A percentile compares a stretch with the other conserved stretches of the same genome.
These are phyloP conservation scores for Episyrphus balteatus DNA, from an alignment of 1,140 invertebrate genomes.

Conservation along the genomic window DNA sequence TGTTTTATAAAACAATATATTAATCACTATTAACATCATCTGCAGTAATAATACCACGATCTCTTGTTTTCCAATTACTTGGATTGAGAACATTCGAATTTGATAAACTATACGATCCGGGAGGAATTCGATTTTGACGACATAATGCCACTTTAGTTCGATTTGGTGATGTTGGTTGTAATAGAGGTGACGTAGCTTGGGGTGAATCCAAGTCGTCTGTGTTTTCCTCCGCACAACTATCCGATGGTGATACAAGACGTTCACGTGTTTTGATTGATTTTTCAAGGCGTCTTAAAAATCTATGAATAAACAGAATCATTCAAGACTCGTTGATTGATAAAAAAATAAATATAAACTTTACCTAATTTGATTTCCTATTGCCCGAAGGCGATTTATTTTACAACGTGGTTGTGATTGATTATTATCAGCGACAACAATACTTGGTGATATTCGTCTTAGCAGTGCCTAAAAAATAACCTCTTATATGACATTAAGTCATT, in stretches of 20 bases:
- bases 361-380: slow-evolving; percentile 61
- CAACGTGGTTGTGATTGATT: slow-evolving; percentile 35
- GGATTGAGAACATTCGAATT: slow-evolving; percentile 5
- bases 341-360: slow-evolving; percentile 17
- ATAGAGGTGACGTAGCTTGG: slow-evolving; percentile 11
- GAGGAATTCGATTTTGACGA: slow-evolving; percentile 10
- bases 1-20: neutral
- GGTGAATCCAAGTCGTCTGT: slow-evolving; percentile 14
- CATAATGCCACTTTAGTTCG: slow-evolving; percentile 8
- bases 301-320: neutral
- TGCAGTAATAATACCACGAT: slow-evolving; percentile 8
- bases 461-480: slow-evolving; percentile 3
- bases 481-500: slow-evolving; percentile 2
- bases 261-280: slow-evolving; percentile 15
- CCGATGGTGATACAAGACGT: slow-evolving; percentile 10
- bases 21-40: slow-evolving; percentile 14
- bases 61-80: slow-evolving; percentile 10
- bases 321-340: neutral
- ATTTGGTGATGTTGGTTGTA: slow-evolving; percentile 8
- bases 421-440: slow-evolving; percentile 32
- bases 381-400: slow-evolving; percentile 50
- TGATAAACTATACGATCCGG: slow-evolving; percentile 5
- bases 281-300: slow-evolving; percentile 13
- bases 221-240: slow-evolving; percentile 14
- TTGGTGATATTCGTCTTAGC: slow-evolving; percentile 17